phyloP scores from a whole-genome alignment of 2,113 vertebrate species.

The Nansenia antarctica region DNA sequence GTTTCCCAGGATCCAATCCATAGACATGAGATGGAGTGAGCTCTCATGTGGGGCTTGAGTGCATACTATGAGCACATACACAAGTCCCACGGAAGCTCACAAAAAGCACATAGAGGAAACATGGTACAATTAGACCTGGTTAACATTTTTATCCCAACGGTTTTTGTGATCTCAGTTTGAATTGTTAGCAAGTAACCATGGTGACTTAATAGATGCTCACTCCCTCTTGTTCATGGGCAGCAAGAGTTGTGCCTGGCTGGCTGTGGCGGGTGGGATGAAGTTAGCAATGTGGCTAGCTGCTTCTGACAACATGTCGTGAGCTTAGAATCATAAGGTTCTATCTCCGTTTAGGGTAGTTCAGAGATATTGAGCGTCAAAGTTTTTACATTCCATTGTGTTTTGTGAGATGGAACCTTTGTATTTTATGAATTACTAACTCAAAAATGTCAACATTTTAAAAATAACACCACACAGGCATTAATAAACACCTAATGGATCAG shows the following conservation, averaged over 20 bases:
- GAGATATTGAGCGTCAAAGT: too few species aligned
- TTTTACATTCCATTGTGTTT: too few species aligned
- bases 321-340: too few species aligned
- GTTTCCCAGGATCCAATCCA: conserved; percentile 5
- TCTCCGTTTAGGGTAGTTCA: too few species aligned
- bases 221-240: conserved; percentile 33
- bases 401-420: too few species aligned
- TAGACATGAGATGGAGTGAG: conserved; percentile 4
- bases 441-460: too few species aligned
- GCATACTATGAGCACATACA: conserved; percentile 39
- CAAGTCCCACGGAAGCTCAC: conserved; percentile 9
- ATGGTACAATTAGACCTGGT: background rate
- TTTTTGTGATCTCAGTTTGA: too few species aligned
- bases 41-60: conserved; percentile 16
- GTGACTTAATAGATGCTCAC: conserved; percentile 25
- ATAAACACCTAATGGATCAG: too few species aligned
- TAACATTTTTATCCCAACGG: too few species aligned
- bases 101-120: background rate
- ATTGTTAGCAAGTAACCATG: conserved; percentile 14
- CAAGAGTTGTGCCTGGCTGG: conserved; percentile 32
- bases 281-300: conserved; percentile 60
- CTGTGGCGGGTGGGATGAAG: conserved; percentile 60
- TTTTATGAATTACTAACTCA: too few species aligned
- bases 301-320: conserved; percentile 11
- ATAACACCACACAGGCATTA: too few species aligned